These are phyloP conservation scores for Xenentodon cancila DNA, from an alignment of 2,797 vertebrate genomes.

Conservation along the genomic window DNA sequence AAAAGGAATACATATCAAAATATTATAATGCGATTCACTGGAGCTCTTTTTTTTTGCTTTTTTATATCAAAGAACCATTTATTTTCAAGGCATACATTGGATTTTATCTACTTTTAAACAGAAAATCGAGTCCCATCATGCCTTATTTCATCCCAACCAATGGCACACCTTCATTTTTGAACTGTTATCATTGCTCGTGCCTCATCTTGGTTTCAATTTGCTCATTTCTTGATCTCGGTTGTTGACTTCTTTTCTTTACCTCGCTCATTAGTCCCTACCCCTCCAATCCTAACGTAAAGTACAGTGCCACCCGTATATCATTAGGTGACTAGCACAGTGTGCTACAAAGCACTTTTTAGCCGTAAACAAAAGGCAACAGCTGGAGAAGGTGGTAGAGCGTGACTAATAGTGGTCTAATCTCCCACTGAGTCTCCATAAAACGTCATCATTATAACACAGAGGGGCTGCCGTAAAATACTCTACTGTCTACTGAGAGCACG, in stretches of 20 bases:
- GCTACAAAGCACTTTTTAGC: constrained; percentile 76
- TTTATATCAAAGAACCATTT: too few species aligned
- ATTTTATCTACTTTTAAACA: too few species aligned
- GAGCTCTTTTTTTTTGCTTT: too few species aligned
- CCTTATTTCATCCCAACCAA: not conserved
- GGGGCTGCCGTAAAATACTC: constrained; percentile 70
- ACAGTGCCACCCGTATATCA: constrained; percentile 69
- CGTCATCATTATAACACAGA: constrained; percentile 74
- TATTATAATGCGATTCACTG: too few species aligned
- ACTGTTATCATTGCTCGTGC: constrained; percentile 2
- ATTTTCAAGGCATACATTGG: too few species aligned
- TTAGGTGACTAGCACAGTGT: constrained; percentile 75
- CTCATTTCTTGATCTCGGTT: constrained; percentile 5
- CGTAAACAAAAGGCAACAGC: constrained; percentile 85
- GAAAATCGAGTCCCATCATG: too few species aligned
- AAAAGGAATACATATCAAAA: too few species aligned
- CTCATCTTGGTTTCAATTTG: not conserved
- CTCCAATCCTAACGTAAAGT: constrained; percentile 36
- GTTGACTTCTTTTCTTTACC: not conserved
- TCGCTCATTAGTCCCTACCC: not conserved
- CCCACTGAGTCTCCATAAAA: constrained; percentile 81
- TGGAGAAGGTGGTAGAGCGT: constrained; percentile 74
- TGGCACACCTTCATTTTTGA: constrained; percentile 26
- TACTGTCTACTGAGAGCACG: constrained; percentile 52
- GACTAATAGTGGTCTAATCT: constrained; percentile 84